A percentile compares a stretch with the other conserved stretches of the same genome.
phyloP scores from a whole-genome alignment of 2,797 vertebrate species.

The Nannoperca obscura region DNA sequence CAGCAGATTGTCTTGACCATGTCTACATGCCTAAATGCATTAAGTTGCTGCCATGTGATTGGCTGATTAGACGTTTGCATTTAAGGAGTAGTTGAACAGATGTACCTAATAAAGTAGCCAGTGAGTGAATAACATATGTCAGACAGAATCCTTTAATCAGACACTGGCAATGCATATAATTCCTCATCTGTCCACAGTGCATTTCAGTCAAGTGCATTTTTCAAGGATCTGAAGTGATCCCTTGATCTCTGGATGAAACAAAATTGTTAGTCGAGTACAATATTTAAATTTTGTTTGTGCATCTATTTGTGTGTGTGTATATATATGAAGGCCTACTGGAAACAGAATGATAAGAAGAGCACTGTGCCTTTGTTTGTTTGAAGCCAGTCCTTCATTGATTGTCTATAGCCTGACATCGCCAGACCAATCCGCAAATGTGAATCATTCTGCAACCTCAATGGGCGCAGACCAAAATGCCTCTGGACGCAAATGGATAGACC shows the following conservation, averaged over 20 bases:
- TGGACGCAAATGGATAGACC: too few species aligned
- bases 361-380: constrained; percentile 44
- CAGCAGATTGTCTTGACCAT: too few species aligned
- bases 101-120: too few species aligned
- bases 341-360: constrained; percentile 13
- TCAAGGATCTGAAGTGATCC: constrained; percentile 40
- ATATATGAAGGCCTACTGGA: constrained; percentile 1
- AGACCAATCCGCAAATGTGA: too few species aligned
- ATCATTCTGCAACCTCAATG: too few species aligned
- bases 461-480: too few species aligned
- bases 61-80: too few species aligned
- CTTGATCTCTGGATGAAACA: constrained; percentile 54
- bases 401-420: constrained; percentile 11
- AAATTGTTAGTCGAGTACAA: constrained; percentile 20
- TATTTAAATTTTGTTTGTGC: constrained; percentile 34
- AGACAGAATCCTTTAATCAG: constrained; percentile 52
- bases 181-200: constrained; percentile 42
- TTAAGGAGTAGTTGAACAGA: too few species aligned
- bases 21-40: too few species aligned
- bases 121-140: constrained; percentile 21
- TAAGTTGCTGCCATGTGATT: too few species aligned
- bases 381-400: constrained; percentile 59
- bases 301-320: constrained; percentile 30
- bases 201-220: constrained; percentile 37
- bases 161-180: constrained; percentile 28